These are phyloP conservation scores for Drosophila bipectinata DNA, from an alignment of 1,140 invertebrate species.

Conservation along the genomic window DNA sequence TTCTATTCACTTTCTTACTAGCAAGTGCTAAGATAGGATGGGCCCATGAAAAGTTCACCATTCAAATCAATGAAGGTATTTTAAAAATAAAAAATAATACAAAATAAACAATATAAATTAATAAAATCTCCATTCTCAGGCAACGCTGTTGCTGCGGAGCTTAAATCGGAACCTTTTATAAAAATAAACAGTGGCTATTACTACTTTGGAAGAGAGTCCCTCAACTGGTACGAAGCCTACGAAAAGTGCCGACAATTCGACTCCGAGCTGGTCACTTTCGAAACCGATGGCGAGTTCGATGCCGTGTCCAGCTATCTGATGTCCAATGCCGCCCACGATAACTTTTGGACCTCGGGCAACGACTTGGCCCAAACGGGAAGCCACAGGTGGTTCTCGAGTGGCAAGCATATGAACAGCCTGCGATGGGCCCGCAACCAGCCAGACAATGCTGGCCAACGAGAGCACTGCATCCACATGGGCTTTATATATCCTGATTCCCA, in stretches of 20 bases:
- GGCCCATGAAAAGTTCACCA: constrained; percentile 22
- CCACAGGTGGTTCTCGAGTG: constrained; percentile 43
- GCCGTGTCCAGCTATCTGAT: constrained; percentile 4
- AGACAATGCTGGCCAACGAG: constrained; percentile 34
- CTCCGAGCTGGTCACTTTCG: constrained; percentile 43
- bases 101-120: neutral
- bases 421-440: constrained; percentile 45
- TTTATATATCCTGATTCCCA: constrained; percentile 20
- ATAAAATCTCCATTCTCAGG: neutral
- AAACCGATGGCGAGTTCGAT: constrained; percentile 38
- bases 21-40: neutral
- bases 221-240: constrained; percentile 47
- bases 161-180: constrained; percentile 30
- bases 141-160: constrained; percentile 6
- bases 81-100: neutral
- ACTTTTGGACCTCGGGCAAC: constrained; percentile 50
- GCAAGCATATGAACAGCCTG: constrained; percentile 17
- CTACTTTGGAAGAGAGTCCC: constrained; percentile 27
- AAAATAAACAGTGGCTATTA: constrained; percentile 34
- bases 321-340: neutral
- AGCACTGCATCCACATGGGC: constrained; percentile 47
- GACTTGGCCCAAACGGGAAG: constrained; percentile 39
- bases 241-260: constrained; percentile 27
- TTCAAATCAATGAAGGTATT: constrained; percentile 24
- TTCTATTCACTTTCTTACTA: constrained; percentile 16